phyloP scores from a whole-genome alignment of 2,113 vertebrate genomes.

The Electrona antarctica region DNA sequence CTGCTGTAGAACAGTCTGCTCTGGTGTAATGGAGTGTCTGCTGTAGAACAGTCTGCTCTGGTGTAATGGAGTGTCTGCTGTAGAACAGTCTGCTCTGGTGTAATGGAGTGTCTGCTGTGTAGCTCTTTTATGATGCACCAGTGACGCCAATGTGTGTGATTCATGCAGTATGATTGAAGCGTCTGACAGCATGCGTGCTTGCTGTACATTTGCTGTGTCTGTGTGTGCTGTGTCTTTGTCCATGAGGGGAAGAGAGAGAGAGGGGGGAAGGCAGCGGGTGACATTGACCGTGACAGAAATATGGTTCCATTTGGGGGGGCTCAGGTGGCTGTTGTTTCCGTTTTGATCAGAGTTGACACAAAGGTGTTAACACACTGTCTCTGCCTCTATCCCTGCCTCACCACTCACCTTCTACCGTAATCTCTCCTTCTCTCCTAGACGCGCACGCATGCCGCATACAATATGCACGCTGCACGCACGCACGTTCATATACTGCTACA shows the following conservation, averaged over 20 bases:
- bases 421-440: neutral
- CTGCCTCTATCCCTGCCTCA: constrained; percentile 53
- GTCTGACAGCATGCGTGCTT: neutral
- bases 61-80: too few relatives aligned
- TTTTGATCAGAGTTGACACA: constrained; percentile 62
- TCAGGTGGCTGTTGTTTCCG: constrained; percentile 59
- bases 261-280: constrained; percentile 16
- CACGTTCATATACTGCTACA: neutral
- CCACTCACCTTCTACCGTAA: constrained; percentile 26
- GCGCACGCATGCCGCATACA: neutral
- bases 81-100: too few relatives aligned
- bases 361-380: constrained; percentile 25
- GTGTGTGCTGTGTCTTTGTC: constrained; percentile 1
- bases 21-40: too few relatives aligned
- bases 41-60: too few relatives aligned
- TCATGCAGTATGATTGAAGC: too few relatives aligned
- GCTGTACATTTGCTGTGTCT: neutral
- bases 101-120: too few relatives aligned
- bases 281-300: constrained; percentile 56
- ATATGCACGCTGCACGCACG: constrained; percentile 5
- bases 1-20: too few relatives aligned
- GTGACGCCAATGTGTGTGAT: too few relatives aligned
- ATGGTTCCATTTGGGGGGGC: constrained; percentile 54
- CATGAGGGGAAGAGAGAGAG: constrained; percentile 15
- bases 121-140: too few relatives aligned